Percentiles rank a stretch among this genome's conserved stretches.
These are phyloP conservation scores for Hippocampus zosterae DNA, from an alignment of 2,113 vertebrate genomes.

Conservation along the genomic window DNA sequence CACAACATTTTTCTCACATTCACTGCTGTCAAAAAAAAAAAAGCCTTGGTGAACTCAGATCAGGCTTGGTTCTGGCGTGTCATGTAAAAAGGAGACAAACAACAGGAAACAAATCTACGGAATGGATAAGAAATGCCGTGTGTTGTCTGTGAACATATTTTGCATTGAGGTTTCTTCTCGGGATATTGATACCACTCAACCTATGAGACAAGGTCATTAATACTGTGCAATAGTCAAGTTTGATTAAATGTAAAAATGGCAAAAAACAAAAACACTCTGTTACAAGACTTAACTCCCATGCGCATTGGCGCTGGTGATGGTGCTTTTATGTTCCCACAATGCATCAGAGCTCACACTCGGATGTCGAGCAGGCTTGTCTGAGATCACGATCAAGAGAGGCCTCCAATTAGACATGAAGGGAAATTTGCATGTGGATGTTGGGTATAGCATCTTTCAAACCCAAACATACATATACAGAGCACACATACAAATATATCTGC, in stretches of 20 bases:
- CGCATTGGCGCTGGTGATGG: conserved; percentile 30
- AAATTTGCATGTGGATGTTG: conserved; percentile 46
- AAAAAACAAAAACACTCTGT: conserved; percentile 11
- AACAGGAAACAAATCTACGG: background rate
- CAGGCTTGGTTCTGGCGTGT: background rate
- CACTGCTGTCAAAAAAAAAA: conserved; percentile 16
- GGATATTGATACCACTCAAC: conserved; percentile 62
- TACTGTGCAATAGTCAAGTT: conserved; percentile 71
- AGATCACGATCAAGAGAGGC: background rate
- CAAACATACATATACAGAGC: conserved; percentile 63
- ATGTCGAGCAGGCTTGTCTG: conserved; percentile 16
- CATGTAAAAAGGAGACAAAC: background rate
- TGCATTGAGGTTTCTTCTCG: conserved; percentile 62
- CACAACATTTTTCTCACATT: conserved; percentile 31
- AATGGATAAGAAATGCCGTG: background rate
- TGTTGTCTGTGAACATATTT: conserved; percentile 55
- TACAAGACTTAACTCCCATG: conserved; percentile 20
- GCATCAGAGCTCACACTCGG: conserved; percentile 29
- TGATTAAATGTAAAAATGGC: conserved; percentile 54
- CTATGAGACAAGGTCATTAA: conserved; percentile 70
- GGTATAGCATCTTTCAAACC: conserved; percentile 48
- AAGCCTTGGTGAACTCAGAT: background rate
- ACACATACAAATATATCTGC: conserved; percentile 68
- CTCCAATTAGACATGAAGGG: conserved; percentile 18
- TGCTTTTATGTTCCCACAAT: conserved; percentile 11